Conservation (phyloP, 2,797 vertebrate species). For the Myoxocephalus aenaeus region DNA sequence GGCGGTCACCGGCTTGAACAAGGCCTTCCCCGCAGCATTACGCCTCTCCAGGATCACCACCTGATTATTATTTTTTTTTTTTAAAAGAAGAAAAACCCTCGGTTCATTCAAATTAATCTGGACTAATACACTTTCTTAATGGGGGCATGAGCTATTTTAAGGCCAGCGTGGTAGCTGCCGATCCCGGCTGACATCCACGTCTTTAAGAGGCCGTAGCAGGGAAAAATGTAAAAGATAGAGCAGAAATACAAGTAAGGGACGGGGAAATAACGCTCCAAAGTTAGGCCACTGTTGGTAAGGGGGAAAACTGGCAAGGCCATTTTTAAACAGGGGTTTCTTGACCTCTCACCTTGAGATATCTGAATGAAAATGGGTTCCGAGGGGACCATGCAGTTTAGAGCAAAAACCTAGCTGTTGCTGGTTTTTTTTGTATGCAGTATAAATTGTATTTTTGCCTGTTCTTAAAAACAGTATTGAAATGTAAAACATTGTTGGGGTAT, state of each 20-base stretch:
- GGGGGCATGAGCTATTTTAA: neutral
- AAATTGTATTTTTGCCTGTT: too few species aligned
- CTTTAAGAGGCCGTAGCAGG: neutral
- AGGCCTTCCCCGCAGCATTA: conserved; percentile 87
- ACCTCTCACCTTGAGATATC: too few species aligned
- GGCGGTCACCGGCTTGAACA: conserved; percentile 86
- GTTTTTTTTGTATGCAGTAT: too few species aligned
- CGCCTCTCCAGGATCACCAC: conserved; percentile 94
- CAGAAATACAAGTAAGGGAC: too few species aligned
- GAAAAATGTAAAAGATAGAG: too few species aligned
- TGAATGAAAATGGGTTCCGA: too few species aligned
- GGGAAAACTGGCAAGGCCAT: too few species aligned
- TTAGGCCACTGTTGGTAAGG: neutral
- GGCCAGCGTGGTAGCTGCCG: neutral
- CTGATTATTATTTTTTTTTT: too few species aligned
- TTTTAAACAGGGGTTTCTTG: neutral
- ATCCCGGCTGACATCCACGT: neutral
- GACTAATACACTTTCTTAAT: neutral
- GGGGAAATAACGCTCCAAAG: too few species aligned
- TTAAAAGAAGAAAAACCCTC: neutral
- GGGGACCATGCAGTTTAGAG: too few species aligned
- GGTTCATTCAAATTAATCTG: fast-evolving
- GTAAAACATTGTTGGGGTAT: neutral
- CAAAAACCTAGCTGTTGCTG: neutral
- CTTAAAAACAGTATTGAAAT: too few species aligned